phyloP scores from a whole-genome alignment of 92 coral and sea anemone species.

The Palythoa caribaeorum region DNA sequence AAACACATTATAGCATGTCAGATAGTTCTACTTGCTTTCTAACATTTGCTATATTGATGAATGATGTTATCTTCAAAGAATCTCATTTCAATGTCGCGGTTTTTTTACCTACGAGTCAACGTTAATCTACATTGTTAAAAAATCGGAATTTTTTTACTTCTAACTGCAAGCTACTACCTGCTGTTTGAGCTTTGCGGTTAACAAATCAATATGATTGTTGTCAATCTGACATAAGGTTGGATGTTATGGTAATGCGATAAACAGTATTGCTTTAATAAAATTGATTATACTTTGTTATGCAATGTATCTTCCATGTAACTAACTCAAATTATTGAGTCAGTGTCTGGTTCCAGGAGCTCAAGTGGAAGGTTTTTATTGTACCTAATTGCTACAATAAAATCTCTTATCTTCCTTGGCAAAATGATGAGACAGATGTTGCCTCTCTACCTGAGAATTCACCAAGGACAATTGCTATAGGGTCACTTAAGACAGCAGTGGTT shows the following conservation, averaged over 20 bases:
- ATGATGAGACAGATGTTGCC: not conserved
- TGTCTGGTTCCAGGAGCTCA: not conserved
- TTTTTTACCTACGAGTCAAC: not conserved
- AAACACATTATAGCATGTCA: no score
- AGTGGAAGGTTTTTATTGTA: not conserved
- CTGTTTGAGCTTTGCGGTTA: slow-evolving; percentile 4
- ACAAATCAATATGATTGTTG: not conserved
- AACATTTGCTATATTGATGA: not conserved
- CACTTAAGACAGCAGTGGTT: not conserved
- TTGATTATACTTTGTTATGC: not conserved
- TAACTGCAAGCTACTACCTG: not conserved
- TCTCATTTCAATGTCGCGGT: not conserved
- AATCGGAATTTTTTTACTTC: not conserved
- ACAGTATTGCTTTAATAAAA: not conserved
- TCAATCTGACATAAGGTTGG: not conserved
- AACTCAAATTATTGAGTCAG: slow-evolving; percentile 15
- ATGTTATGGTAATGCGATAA: not conserved
- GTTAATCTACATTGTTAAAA: not conserved
- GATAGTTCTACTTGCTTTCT: no score
- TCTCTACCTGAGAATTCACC: not conserved
- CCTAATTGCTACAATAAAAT: not conserved
- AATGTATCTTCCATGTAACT: not conserved
- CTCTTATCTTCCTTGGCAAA: not conserved
- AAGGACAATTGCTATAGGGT: not conserved
- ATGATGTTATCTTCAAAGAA: slow-evolving; percentile 22